These are phyloP conservation scores for Lepilemur septentrionalis DNA, from an alignment of 2,797 vertebrate species.

Conservation along the genomic window DNA sequence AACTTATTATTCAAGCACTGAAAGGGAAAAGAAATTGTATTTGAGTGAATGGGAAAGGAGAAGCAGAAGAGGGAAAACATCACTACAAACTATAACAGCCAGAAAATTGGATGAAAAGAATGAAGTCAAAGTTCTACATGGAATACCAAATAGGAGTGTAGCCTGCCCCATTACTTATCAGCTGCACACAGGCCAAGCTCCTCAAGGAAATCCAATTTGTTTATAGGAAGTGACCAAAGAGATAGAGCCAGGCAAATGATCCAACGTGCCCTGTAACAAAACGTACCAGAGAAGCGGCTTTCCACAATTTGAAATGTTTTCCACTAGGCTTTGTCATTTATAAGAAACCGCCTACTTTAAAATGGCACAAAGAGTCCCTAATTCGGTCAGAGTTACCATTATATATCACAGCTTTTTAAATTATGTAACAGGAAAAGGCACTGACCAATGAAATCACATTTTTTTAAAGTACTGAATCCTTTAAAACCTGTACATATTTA, in stretches of 20 bases:
- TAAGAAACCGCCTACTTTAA: neutral
- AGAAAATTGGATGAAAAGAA: slow-evolving; percentile 61
- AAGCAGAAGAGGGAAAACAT: slow-evolving; percentile 19
- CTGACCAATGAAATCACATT: neutral
- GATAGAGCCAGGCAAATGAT: slow-evolving; percentile 45
- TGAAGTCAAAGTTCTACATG: slow-evolving; percentile 34
- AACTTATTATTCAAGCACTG: slow-evolving; percentile 27
- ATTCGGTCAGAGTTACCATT: neutral
- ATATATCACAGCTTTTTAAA: neutral
- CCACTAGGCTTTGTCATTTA: neutral
- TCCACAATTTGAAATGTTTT: slow-evolving; percentile 19
- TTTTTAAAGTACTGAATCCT: neutral
- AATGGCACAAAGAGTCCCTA: neutral
- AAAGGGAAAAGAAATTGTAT: slow-evolving; percentile 45
- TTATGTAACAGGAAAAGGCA: neutral
- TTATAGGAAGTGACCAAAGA: slow-evolving; percentile 57
- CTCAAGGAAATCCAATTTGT: slow-evolving; percentile 63
- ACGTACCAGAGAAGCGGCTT: neutral
- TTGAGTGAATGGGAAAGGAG: slow-evolving; percentile 11
- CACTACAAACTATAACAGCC: slow-evolving; percentile 22
- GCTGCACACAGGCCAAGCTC: slow-evolving; percentile 43
- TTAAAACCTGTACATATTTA: neutral
- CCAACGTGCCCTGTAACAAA: neutral
- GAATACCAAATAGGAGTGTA: neutral
- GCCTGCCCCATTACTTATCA: slow-evolving; percentile 38